Percentiles rank a stretch among this genome's conserved stretches.
Evolutionary conservation across 1,140 invertebrate genomes (phyloP).

Genomic region (Dendrolimus punctatus): DNA sequence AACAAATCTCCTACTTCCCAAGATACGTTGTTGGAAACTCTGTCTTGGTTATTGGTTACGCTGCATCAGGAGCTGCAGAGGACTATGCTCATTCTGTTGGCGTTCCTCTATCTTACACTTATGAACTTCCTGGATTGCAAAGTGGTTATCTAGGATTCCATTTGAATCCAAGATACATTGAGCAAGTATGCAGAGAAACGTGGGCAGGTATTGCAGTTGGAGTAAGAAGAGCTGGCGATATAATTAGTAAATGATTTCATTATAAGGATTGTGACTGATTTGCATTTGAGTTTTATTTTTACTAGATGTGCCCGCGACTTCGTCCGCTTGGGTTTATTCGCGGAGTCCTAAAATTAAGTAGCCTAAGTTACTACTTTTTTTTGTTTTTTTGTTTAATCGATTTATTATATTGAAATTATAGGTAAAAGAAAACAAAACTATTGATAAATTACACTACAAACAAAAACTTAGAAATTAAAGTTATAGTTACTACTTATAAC

Average conservation of each 20-base stretch:
- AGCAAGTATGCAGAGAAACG: slow-evolving; percentile 73
- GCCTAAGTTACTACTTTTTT: neutral
- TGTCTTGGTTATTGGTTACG: slow-evolving; percentile 21
- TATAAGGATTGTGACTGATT: too few species aligned
- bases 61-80: slow-evolving; percentile 75
- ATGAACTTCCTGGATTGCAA: slow-evolving; percentile 75
- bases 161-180: slow-evolving; percentile 73
- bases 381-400: neutral
- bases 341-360: too few species aligned
- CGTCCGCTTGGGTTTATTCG: too few species aligned
- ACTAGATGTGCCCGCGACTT: too few species aligned
- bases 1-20: slow-evolving; percentile 17
- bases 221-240: slow-evolving; percentile 27
- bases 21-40: slow-evolving; percentile 30
- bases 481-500: too few species aligned
- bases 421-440: too few species aligned
- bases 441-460: too few species aligned
- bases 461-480: too few species aligned
- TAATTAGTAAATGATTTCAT: slow-evolving; percentile 10
- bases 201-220: slow-evolving; percentile 76
- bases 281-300: too few species aligned
- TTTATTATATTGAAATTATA: neutral
- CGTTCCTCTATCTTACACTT: slow-evolving; percentile 75
- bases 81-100: slow-evolving; percentile 78
- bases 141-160: slow-evolving; percentile 72